Conservation (phyloP, 2,888 invertebrate species). For the Chalcosyrphus nemorum region DNA sequence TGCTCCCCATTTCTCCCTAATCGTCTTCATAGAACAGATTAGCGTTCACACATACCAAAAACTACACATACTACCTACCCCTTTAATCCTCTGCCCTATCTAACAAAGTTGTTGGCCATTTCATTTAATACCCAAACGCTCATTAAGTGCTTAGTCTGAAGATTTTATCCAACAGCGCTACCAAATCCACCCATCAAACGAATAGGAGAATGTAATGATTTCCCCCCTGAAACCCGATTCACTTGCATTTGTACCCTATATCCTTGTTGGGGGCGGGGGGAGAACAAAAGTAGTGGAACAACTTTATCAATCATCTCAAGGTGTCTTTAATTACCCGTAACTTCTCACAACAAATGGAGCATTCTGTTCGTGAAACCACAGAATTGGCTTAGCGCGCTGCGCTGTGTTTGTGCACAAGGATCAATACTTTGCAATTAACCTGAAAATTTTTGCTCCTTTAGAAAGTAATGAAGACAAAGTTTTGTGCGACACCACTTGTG, state of each 20-base stretch:
- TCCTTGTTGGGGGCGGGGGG: no score
- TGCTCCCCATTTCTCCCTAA: not conserved
- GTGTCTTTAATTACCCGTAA: conserved; percentile 46
- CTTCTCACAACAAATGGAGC: conserved; percentile 3
- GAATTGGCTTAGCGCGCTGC: not conserved
- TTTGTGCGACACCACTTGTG: conserved; percentile 18
- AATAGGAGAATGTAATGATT: not conserved
- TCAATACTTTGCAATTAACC: conserved; percentile 67
- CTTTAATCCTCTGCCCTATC: not conserved
- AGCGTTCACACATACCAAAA: not conserved
- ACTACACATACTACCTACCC: not conserved
- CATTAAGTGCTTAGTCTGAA: conserved; percentile 22
- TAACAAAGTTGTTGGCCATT: not conserved
- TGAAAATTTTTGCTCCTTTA: conserved; percentile 13
- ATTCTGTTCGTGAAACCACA: not conserved
- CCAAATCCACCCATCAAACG: not conserved
- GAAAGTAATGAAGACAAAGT: conserved; percentile 21
- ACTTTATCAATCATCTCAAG: conserved; percentile 54
- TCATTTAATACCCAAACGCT: conserved; percentile 4
- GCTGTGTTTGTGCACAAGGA: not conserved
- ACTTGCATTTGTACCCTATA: not conserved
- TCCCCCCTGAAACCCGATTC: not conserved
- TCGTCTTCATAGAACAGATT: conserved; percentile 22
- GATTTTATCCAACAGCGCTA: not conserved
- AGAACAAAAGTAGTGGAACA: conserved; percentile 18